Evolutionary conservation across 1,140 invertebrate species (phyloP), one percentile per base, ranked within the genome.

Genomic region (Sesamia nonagrioides): DNA sequence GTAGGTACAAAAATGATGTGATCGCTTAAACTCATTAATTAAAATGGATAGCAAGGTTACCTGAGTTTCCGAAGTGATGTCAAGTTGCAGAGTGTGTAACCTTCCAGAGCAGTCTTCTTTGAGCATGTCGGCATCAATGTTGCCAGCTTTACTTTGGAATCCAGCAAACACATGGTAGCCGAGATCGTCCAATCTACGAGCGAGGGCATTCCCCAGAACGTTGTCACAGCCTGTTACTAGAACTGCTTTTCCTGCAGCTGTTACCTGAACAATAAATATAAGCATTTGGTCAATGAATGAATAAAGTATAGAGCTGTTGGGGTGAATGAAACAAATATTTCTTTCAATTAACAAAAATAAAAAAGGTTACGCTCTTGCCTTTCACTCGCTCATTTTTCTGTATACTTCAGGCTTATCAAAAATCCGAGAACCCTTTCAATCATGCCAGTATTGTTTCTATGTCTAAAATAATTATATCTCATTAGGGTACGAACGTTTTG

Each of bases 171-270:
- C 97, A 45, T 97, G 97, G 88, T 97, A 98, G 35, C 97, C 97
- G 89, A 98, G 94, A 89, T 97, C 97, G 88, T 98, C 97, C 66
- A 98, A 92, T 81, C 97, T 96, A 83, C 97, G 96, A 8, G 97
- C 97, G 83, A 97, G 93, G 78, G 96, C 96, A 92, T 96, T 97
- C 75, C 97, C 97, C 73, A 98, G 95, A 40, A 96, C 96, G 35
- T 97, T 96, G 93, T 98, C 98, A 94, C 97, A 98, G 68, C 97
- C 98, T n/a, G 98, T 98, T 77, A 98, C 96, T 27, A 98, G 92
- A 5, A 98, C 96, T 7, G 97, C 97, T 93, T 98, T 98, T 60
- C 97, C 97, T 27, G 96, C 96, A 18, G 97, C 96, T 9, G 96
- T 96, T 76, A 98, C 97, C 97, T 98, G 85, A 18, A 50, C 9